Base-by-base conservation (phyloP, 2,888 invertebrate genomes). In the Limnephilus auricula region DNA sequence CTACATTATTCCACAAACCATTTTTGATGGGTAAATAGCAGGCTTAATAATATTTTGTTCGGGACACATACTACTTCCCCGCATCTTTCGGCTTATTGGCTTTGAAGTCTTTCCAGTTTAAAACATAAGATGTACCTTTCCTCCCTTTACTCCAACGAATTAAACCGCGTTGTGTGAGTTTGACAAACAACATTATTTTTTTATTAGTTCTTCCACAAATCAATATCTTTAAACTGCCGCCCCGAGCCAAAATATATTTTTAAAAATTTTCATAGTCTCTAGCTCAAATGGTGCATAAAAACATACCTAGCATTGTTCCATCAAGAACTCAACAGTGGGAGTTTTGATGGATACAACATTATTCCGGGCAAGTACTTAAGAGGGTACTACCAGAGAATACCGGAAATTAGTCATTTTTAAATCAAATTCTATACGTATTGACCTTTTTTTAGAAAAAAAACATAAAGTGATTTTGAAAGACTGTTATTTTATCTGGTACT, bases 11-110 rank as follows among this genome's bases (percentile, higher is more conserved):
- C 85, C 85, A 85, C 85, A 85, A 32, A 25, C 40, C 84, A 40
- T 40, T 37, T 40, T 40, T 2, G 40, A n/a, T 37, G n/a, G 84
- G 40, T 84, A 15, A n/a, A 84, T n/a, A 34, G 37, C 18, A 40
- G n/a, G 84, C 37, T 84, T 84, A 84, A 84, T 84, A 84, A 40
- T 40, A 84, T 84, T 84, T 84, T 40, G 12, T 84, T 84, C 84
- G 4, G 25, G 40, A 40, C 40, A 85, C 45, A 40, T 85, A 85
- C 45, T 40, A 37, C 18, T 45, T 45, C 25, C 45, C 85, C 45
- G 85, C 85, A 1, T 31, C 85, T 25, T 85, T 85, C 85, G n/a
- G 45, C 13, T n/a, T 85, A 9, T 85, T 85, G n/a, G 45, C 85
- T 37, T 40, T 85, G 25, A 3, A 12, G 25, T 40, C 37, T 85